Conservation (phyloP, 2,797 vertebrate genomes). For the Lepus townsendii region DNA sequence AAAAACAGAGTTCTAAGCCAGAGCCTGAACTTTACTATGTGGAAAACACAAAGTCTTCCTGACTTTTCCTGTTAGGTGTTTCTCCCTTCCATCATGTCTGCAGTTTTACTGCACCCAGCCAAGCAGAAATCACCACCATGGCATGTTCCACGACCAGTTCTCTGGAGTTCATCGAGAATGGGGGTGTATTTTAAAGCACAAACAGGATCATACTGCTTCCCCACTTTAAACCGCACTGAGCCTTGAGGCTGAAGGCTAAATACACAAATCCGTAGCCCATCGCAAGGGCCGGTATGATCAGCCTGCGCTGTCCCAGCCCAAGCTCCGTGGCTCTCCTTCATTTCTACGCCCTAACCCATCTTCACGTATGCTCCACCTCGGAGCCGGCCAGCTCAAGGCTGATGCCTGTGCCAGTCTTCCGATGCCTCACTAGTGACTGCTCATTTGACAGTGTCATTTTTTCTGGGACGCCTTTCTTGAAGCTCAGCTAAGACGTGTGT, state of each 20-base stretch:
- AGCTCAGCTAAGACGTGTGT: background rate
- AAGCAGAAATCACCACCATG: background rate
- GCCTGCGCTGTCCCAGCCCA: background rate
- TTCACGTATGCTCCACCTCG: background rate
- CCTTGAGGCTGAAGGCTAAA: background rate
- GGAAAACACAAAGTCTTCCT: background rate
- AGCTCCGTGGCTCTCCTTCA: background rate
- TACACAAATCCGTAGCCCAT: background rate
- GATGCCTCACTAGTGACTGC: background rate
- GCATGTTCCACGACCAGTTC: background rate
- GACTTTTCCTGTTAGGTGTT: background rate
- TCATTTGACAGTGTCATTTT: background rate
- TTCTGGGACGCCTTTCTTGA: background rate
- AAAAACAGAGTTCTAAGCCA: slow-evolving; percentile 31
- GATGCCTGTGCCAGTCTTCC: background rate
- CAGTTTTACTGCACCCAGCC: background rate
- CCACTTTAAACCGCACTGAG: background rate
- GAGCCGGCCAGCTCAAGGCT: background rate
- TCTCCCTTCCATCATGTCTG: background rate
- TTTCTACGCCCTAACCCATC: background rate
- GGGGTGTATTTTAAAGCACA: slow-evolving; percentile 10
- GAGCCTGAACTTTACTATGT: background rate
- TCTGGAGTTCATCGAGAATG: background rate
- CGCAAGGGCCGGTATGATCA: background rate
- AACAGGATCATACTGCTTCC: background rate